Base-by-base conservation (phyloP, 2,113 vertebrate species). In the Cygnus buccinator region DNA sequence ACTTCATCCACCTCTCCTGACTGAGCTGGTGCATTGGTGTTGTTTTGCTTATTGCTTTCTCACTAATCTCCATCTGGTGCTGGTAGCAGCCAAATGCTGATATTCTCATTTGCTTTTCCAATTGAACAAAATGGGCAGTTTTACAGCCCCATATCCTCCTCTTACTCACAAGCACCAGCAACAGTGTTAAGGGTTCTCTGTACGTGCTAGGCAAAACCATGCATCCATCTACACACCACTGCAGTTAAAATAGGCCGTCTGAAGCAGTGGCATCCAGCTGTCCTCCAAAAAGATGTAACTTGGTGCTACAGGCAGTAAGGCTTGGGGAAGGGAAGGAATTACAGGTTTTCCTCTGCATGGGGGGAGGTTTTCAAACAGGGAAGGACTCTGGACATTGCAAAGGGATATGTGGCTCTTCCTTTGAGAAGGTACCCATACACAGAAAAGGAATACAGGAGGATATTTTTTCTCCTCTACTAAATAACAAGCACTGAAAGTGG, bases 41-140 rank as follows among this genome's bases (percentile, higher is more conserved):
- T 71, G 55, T 65, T 84, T 55, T 71, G 35, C 35, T 86, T 71
- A 43, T 59, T 44, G 13, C 72, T 86, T 95, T 93, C 43, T 86
- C 58, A 85, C 37, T 67, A 18, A 39, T 11, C n/a, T 92, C 63
- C 61, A 52, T 46, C 63, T 93, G 79, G 6, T 81, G 46, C 68
- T 81, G 29, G 39, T 58, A 9, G 35, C 46, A 84, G 76, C 52
- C 88, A 86, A 86, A 72, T 8, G 16, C 33, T 68, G 43, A 39
- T 88, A 37, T 9, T 58, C 39, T 78, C 33, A 15, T 78, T 72
- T 76, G 18, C 35, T 93, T 92, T 87, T 48, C 19, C 6, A 5
- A n/a, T 43, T 82, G 57, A 65, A 85, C 54, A 78, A 66, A 46
- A 11, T 1, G 1, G 63, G 7, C 1, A 2, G 11, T 44, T 86